Base-by-base conservation (phyloP, 2,888 invertebrate genomes). In the Chesias legatella region DNA sequence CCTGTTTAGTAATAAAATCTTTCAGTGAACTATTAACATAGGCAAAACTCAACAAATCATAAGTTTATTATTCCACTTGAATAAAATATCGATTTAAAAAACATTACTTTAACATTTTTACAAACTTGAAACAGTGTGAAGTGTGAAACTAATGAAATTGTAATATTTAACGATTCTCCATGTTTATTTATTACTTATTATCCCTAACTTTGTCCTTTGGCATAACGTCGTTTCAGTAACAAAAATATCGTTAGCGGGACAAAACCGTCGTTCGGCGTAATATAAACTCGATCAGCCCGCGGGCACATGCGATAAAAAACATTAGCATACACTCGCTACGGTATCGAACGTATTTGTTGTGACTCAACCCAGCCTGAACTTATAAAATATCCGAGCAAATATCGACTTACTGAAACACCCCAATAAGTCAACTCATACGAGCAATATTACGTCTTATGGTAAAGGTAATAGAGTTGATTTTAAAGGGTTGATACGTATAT, bases 271-370 rank as follows among this genome's bases (percentile, higher is more conserved):
- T n/a, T n/a, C 60, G 51, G 48, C 61, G 58, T 63, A 63, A 67
- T 65, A 69, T 64, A 79, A 76, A 78, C 65, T 72, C 73, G 69
- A 78, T 78, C 67, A 66, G 54, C 59, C 65, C 63, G 59, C 58
- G 48, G 55, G 56, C 68, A 66, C 61, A 67, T 56, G 66, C 63
- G 61, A 76, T 73, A 77, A 74, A 79, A 73, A 69, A 66, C 68
- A 73, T 78, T 78, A 76, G 67, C 75, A 76, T 75, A 75, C 60
- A 68, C 63, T 65, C 56, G 57, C 56, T 56, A 58, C 58, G 60
- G 58, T 54, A 61, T 58, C 48, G 45, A 52, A 53, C 61, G 66
- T 72, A 69, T 73, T 77, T 73, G 73, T 75, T 70, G 66, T 59
- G 63, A 56, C 65, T 62, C 65, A 64, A 65, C 66, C 63, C 67